Base-by-base conservation (phyloP, 2,797 vertebrate genomes). In the Gorsachius magnificus region DNA sequence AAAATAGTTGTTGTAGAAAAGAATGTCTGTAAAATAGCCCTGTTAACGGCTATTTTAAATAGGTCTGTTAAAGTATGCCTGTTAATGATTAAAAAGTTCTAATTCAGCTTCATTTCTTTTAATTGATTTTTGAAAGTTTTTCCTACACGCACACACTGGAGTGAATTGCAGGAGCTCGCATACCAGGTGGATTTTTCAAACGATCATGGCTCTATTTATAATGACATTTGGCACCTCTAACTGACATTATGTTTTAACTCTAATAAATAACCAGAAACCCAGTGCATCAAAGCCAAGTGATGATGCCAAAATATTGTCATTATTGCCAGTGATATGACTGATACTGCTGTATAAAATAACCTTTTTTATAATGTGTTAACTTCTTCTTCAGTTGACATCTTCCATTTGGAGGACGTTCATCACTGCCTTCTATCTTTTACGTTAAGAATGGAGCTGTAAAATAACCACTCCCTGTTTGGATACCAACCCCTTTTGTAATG, bases 191-290 rank as follows among this genome's bases (percentile, higher is more conserved):
- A 74, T 80, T 97, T 95, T 89, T 91, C 71, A 53, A 84, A 29
- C 2, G 36, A 86, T 90, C 36, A 12, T 71, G 21, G 22, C 43
- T 87, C 71, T 94, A 91, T 94, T 94, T 95, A 88, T 96, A 94
- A 87, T 92, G 50, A 74, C 63, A 83, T 36, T 91, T 91, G 88
- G 69, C 78, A 92, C 45, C 8, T 77, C 78, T 74, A 80, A 82
- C 43, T 86, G 87, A 81, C 68, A 94, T 14, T 72, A 78, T 93
- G 79, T 82, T 93, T 96, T 95, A 81, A 76, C 21, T 74, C 81
- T 41, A 92, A 86, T 91, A 94, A 95, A 95, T 87, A 94, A 58
- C 11, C 48, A 96, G 72, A 92, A 88, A 89, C 33, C 7, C 18
- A 84, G 53, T 64, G 33, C 85, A 93, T 87, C 82, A 93, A 60